phyloP scores from a whole-genome alignment of 1,140 invertebrate species.

The Drosophila navojoa region DNA sequence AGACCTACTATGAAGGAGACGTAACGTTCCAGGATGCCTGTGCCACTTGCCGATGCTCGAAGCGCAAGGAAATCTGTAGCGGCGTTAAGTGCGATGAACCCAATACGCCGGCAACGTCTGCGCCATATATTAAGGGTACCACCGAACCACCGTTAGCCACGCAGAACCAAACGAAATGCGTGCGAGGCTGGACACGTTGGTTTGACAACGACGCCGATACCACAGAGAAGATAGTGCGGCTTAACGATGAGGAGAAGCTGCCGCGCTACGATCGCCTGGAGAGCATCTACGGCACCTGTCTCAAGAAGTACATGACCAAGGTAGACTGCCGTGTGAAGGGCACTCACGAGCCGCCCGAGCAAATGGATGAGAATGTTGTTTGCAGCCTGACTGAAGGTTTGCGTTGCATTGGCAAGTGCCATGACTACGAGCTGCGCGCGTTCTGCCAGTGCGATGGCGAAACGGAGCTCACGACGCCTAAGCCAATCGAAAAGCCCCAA shows the following conservation, averaged over 20 bases:
- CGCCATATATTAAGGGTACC: conserved; percentile 43
- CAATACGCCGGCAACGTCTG: conserved; percentile 48
- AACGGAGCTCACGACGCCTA: conserved; percentile 21
- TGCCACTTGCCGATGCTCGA: conserved; percentile 89
- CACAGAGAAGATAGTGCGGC: conserved; percentile 58
- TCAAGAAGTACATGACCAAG: conserved; percentile 86
- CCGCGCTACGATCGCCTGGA: conserved; percentile 75
- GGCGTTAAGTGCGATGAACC: conserved; percentile 87
- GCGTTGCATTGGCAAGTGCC: conserved; percentile 86
- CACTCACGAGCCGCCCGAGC: conserved; percentile 86
- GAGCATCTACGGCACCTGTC: conserved; percentile 67
- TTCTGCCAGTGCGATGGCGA: conserved; percentile 87
- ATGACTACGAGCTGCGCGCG: conserved; percentile 90
- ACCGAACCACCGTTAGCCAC: conserved; percentile 48
- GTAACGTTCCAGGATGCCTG: conserved; percentile 89
- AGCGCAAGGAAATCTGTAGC: conserved; percentile 88
- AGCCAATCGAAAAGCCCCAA: conserved; percentile 53
- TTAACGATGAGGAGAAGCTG: conserved; percentile 80
- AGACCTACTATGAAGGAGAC: conserved; percentile 90
- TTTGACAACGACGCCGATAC: conserved; percentile 86
- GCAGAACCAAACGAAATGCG: conserved; percentile 84
- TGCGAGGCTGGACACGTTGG: conserved; percentile 90
- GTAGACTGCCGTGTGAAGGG: conserved; percentile 90
- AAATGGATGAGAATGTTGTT: conserved; percentile 89
- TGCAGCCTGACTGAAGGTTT: conserved; percentile 90